Evolutionary conservation across 2,797 vertebrate species (phyloP).

Genomic region (Karalla daura): DNA sequence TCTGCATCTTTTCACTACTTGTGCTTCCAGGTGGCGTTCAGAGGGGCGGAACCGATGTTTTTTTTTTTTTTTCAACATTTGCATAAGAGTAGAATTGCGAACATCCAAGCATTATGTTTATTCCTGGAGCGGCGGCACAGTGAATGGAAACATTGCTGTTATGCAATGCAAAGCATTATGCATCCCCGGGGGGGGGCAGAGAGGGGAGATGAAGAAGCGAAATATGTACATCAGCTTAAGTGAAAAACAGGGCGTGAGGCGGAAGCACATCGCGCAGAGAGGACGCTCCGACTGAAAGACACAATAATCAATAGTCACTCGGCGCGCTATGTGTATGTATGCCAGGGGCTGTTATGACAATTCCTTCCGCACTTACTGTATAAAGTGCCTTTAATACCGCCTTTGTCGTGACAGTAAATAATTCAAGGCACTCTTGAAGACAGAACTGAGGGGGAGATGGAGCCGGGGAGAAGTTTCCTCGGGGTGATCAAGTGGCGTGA

Average conservation of each 20-base stretch:
- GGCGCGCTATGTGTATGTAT: slow-evolving; percentile 45
- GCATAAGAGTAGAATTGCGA: slow-evolving; percentile 55
- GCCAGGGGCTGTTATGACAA: slow-evolving; percentile 44
- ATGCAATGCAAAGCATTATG: slow-evolving; percentile 70
- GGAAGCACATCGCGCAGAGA: slow-evolving; percentile 45
- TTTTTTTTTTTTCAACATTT: no score
- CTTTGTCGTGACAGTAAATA: slow-evolving; percentile 64
- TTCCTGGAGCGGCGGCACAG: slow-evolving; percentile 58
- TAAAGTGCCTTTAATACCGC: slow-evolving; percentile 45
- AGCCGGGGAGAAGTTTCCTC: slow-evolving; percentile 34
- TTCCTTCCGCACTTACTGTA: slow-evolving; percentile 38
- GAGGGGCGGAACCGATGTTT: slow-evolving; percentile 43
- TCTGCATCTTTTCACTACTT: slow-evolving; percentile 6
- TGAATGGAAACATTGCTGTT: slow-evolving; percentile 70
- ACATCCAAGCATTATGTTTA: slow-evolving; percentile 66
- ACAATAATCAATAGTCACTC: slow-evolving; percentile 75
- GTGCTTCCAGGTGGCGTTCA: slow-evolving; percentile 32
- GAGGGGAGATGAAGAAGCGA: slow-evolving; percentile 64
- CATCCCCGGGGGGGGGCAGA: slow-evolving; percentile 68
- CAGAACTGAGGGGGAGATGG: slow-evolving; percentile 24
- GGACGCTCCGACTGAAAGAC: slow-evolving; percentile 68
- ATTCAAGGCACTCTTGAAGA: slow-evolving; percentile 67
- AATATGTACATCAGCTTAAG: slow-evolving; percentile 81
- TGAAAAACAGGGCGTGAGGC: slow-evolving; percentile 58
- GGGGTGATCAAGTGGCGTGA: slow-evolving; percentile 34